These are phyloP conservation scores for Virgularia gustaviana DNA, from an alignment of 92 coral and sea anemone species.

Conservation along the genomic window DNA sequence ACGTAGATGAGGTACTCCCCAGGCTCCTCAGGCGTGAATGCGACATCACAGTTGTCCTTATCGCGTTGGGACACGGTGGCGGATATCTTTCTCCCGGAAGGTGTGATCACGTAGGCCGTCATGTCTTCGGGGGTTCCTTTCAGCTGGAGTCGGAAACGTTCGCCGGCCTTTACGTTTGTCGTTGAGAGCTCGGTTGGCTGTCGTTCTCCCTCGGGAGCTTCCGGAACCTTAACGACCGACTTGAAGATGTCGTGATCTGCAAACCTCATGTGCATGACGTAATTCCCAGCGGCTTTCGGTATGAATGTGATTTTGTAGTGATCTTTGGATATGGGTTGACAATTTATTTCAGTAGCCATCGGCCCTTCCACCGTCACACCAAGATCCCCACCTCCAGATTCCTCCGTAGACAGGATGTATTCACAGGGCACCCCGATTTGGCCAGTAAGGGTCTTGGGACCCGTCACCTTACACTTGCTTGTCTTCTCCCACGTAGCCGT, in stretches of 20 bases:
- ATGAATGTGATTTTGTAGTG: slow-evolving; percentile 85
- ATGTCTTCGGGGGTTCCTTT: slow-evolving; percentile 26
- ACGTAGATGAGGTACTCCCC: slow-evolving; percentile 35
- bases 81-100: slow-evolving; percentile 27
- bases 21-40: slow-evolving; percentile 38
- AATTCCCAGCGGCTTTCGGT: slow-evolving; percentile 89
- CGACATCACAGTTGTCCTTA: slow-evolving; percentile 21
- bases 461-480: slow-evolving; percentile 80
- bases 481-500: slow-evolving; percentile 98
- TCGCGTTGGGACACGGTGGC: slow-evolving; percentile 15
- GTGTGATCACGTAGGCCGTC: slow-evolving; percentile 32
- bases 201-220: neutral
- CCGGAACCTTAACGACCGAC: slow-evolving; percentile 15
- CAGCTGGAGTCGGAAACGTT: slow-evolving; percentile 9
- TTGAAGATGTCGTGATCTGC: slow-evolving; percentile 91
- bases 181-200: slow-evolving; percentile 22
- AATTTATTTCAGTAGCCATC: slow-evolving; percentile 82
- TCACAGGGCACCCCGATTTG: slow-evolving; percentile 84
- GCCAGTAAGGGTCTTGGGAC: slow-evolving; percentile 93
- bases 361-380: slow-evolving; percentile 99
- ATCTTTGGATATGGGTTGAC: slow-evolving; percentile 89
- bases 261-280: slow-evolving; percentile 85
- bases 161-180: slow-evolving; percentile 13
- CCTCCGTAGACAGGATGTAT: slow-evolving; percentile 90
- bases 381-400: slow-evolving; percentile 97